Evolutionary conservation across 2,797 vertebrate genomes (phyloP), one percentile per base, ranked within the genome.

Genomic region (Danio kyathit): DNA sequence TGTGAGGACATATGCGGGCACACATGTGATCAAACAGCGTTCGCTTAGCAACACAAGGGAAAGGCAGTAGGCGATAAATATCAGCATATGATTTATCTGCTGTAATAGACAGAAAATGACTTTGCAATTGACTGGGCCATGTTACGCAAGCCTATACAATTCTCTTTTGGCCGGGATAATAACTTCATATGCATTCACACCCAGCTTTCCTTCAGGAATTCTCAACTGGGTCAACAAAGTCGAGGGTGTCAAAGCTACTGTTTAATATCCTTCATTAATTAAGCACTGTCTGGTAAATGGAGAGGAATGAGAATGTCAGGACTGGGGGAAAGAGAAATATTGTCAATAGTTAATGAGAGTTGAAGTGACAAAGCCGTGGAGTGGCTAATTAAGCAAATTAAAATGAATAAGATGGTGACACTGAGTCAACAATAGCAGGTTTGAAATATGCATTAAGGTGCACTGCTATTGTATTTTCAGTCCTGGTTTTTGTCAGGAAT

Each of bases 31-130:
- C 44, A 81, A 65, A 60, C 43, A 49, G 14, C 5, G 19, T 8
- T 69, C 1, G 5, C 41, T 65, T 56, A 76, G 51, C 41, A 77
- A 77, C 76, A 69, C 10, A n/a, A 57, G 29, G 80, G 12, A 11
- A 61, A 71, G n/a, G 40, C 67, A 71, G 64, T 40, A 14, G 12
- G 44, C 8, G 56, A 78, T 66, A 82, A 38, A 63, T 80, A 44
- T 83, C 71, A 75, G 52, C 75, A 76, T 16, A 8, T 82, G 64
- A 83, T 86, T 84, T 64, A 87, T 87, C 51, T 63, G 14, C 16
- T 79, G 48, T 76, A 67, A 87, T 83, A 43, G 74, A 17, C 73
- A 59, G 78, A 82, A 87, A 83, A 81, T 60, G 11, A 41, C 38
- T 79, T 85, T 83, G 21, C 61, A 67, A 38, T 87, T 86, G 64